Evolutionary conservation across 2,888 invertebrate species (phyloP).

Genomic region (Parnassius glacialis): DNA sequence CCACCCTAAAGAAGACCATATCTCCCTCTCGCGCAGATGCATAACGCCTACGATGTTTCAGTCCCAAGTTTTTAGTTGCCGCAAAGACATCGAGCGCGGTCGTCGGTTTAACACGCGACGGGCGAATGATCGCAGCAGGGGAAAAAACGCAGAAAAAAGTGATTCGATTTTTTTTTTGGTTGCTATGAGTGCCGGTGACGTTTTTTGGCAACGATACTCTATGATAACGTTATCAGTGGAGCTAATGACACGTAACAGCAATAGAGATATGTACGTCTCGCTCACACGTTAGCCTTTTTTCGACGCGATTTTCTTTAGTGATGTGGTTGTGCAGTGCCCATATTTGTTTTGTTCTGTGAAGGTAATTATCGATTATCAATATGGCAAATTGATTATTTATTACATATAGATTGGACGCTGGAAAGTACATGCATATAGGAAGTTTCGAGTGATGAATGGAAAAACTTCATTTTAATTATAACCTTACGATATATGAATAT

Average conservation of each 20-base stretch:
- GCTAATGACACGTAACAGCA: slow-evolving; percentile 39
- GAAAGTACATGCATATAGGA: not conserved
- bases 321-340: slow-evolving; percentile 45
- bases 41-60: slow-evolving; percentile 71
- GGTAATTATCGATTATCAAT: slow-evolving; percentile 42
- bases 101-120: slow-evolving; percentile 49
- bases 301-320: slow-evolving; percentile 45
- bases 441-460: not conserved
- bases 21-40: slow-evolving; percentile 50
- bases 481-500: not conserved
- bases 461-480: not conserved
- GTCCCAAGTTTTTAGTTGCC: slow-evolving; percentile 72
- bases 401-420: not conserved
- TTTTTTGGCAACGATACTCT: slow-evolving; percentile 32
- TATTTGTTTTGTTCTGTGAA: slow-evolving; percentile 42
- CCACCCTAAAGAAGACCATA: slow-evolving; percentile 35
- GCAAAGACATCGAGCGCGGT: slow-evolving; percentile 61
- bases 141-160: slow-evolving; percentile 45
- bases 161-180: slow-evolving; percentile 40
- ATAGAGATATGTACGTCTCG: slow-evolving; percentile 38
- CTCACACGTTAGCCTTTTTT: slow-evolving; percentile 41
- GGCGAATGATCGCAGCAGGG: slow-evolving; percentile 35
- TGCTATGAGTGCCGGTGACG: slow-evolving; percentile 36
- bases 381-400: slow-evolving; percentile 22
- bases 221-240: slow-evolving; percentile 40